Percentiles rank a stretch among this genome's conserved stretches.
These are phyloP conservation scores for Diarsia brunnea DNA, from an alignment of 2,888 invertebrate species.

Conservation along the genomic window DNA sequence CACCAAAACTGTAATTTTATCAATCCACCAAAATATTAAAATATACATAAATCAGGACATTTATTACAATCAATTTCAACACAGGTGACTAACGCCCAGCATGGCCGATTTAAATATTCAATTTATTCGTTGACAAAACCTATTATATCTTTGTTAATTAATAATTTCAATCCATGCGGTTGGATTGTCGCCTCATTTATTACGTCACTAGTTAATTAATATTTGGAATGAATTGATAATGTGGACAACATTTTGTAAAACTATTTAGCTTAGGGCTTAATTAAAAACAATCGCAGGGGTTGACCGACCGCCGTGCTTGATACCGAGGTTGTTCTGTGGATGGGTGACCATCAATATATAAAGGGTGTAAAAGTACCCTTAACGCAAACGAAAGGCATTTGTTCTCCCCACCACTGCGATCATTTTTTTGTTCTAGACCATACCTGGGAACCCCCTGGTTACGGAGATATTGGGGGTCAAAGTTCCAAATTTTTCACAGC, in stretches of 20 bases:
- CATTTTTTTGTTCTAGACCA: too few species aligned
- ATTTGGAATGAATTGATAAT: constrained; percentile 30
- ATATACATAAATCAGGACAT: constrained; percentile 47
- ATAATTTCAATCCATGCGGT: constrained; percentile 55
- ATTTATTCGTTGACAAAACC: constrained; percentile 66
- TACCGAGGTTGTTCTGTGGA: too few species aligned
- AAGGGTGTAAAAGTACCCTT: too few species aligned
- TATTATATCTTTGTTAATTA: constrained; percentile 68
- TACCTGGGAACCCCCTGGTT: too few species aligned
- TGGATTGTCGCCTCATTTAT: constrained; percentile 52
- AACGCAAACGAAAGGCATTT: too few species aligned
- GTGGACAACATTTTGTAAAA: constrained; percentile 20
- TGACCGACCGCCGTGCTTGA: too few species aligned
- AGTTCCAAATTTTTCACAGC: too few species aligned
- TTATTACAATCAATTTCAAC: constrained; percentile 38
- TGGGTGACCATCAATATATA: too few species aligned
- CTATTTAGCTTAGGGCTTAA: not conserved
- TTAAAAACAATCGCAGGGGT: too few species aligned
- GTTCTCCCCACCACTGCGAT: too few species aligned
- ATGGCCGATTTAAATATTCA: constrained; percentile 60
- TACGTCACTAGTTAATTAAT: constrained; percentile 50
- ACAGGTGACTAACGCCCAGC: constrained; percentile 33
- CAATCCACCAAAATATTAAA: constrained; percentile 19
- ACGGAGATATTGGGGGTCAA: too few species aligned
- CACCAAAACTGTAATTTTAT: not conserved